Evolutionary conservation across 2,888 invertebrate genomes (phyloP), one percentile per base, ranked within the genome.

Genomic region (Argyresthia albistria): DNA sequence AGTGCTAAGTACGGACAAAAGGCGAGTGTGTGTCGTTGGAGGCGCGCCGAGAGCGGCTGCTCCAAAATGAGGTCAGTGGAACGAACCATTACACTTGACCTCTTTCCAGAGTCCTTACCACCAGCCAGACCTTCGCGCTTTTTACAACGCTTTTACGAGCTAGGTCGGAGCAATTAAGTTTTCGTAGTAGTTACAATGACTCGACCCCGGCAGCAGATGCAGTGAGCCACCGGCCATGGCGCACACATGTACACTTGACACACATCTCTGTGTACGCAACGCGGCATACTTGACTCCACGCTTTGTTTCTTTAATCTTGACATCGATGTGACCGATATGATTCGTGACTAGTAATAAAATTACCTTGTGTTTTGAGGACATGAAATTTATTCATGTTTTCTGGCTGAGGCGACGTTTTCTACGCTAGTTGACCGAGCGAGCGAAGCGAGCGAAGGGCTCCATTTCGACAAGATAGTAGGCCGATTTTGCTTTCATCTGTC

Each of bases 81-180:
- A 80, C 86, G 73, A 81, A 78, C 78, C 77, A 80, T 80, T 86
- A 84, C 86, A 86, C 86, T 87, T 86, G 87, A 87, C 87, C 87
- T 82, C 87, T 86, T 87, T 87, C 46, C 62, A 64, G 76, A 86
- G 86, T 87, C 86, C 87, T 86, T 83, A 86, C 84, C 82, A 82
- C 83, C 78, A 35, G 73, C 80, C 81, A 83, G 86, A 81, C 84
- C 86, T 87, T 87, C 86, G 81, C 77, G 80, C 80, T 81, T 83
- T 86, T 86, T 83, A 84, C 84, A 84, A 73, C 70, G 79, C 78
- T 82, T 80, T 83, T 84, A 80, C 72, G 80, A 84, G 82, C 81
- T 84, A 84, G 83, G 84, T 80, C 84, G 80, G 66, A 73, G 77
- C 79, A 83, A 86, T 87, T 86, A 84, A 80, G 75, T 81, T 80